Evolutionary conservation across 2,113 vertebrate species (phyloP), one percentile per base, ranked within the genome.

Genomic region (Brienomyrus brachyistius): DNA sequence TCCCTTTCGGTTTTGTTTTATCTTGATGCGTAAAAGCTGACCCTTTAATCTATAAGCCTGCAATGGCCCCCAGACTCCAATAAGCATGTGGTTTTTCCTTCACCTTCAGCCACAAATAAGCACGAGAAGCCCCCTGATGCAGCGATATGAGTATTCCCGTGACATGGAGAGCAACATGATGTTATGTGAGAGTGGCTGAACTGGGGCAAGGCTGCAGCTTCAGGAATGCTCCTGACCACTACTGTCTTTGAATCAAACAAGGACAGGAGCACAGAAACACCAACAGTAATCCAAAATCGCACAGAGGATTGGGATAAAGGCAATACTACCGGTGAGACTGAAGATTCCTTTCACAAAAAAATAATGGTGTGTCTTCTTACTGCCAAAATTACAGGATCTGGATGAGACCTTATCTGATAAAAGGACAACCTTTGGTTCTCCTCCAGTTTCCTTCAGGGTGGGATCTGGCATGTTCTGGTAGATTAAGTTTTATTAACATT

Each of bases 401-500:
- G 19, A 84, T 47, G 82, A 84, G 82, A 84, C 40, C 23, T 48
- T n/a, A 48, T 84, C 82, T 84, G 82, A 84, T 84, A 84, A 48
- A 84, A 84, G 82, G 45, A 23, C 82, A n/a, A 48, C 21, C 43
- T 23, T n/a, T 84, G 82, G 45, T 45, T 48, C 35, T 23, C 82
- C 9, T 84, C 82, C 82, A 84, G 82, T 21, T 84, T 48, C 45
- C 80, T 84, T 84, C 82, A 84, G 82, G 82, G 82, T 84, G 82
- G 82, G 82, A 84, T 84, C 82, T 84, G n/a, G 45, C 82, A 84
- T 84, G 82, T 84, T 84, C 43, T 84, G 45, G 82, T 84, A 48
- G 82, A 84, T 84, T 84, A 48, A 48, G 45, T 84, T 84, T 84
- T 84, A 84, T 84, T 84, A 82, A 82, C 77, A 82, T 82, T 82